Conservation (phyloP, 2,113 vertebrate species). For the Loxodonta africana region DNA sequence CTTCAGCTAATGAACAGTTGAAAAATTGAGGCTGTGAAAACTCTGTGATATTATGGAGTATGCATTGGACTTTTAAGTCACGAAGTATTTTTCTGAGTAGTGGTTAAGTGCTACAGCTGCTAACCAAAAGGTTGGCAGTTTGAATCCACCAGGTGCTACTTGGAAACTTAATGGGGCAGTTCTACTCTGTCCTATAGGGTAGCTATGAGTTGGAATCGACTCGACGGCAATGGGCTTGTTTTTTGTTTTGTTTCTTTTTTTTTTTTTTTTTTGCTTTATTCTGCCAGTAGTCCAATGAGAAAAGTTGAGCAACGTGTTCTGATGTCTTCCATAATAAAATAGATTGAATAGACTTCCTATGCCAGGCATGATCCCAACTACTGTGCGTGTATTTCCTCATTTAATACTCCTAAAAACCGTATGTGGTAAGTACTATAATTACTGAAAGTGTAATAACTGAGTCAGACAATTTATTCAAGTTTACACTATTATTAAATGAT, state of each 20-base stretch:
- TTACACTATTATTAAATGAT: not conserved
- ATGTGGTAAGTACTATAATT: too few relatives aligned
- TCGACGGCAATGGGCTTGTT: too few relatives aligned
- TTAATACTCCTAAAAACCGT: not conserved
- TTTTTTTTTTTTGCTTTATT: too few relatives aligned
- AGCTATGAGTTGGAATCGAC: too few relatives aligned
- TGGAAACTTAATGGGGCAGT: too few relatives aligned
- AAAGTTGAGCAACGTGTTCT: not conserved
- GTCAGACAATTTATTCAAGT: not conserved
- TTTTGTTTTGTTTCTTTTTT: too few relatives aligned
- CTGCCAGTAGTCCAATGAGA: not conserved
- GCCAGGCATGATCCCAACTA: not conserved
- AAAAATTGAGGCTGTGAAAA: not conserved
- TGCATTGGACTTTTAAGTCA: not conserved
- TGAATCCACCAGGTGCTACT: too few relatives aligned
- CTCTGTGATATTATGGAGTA: accelerated
- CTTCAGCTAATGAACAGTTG: not conserved
- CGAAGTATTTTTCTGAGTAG: not conserved
- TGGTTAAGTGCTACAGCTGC: too few relatives aligned
- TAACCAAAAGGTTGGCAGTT: too few relatives aligned
- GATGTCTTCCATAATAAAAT: not conserved
- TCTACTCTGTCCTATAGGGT: too few relatives aligned
- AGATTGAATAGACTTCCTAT: not conserved
- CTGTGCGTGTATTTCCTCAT: accelerated
- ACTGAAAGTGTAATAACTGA: not conserved